Evolutionary conservation across 1,140 invertebrate genomes (phyloP).

Genomic region (Anthonomus grandis): DNA sequence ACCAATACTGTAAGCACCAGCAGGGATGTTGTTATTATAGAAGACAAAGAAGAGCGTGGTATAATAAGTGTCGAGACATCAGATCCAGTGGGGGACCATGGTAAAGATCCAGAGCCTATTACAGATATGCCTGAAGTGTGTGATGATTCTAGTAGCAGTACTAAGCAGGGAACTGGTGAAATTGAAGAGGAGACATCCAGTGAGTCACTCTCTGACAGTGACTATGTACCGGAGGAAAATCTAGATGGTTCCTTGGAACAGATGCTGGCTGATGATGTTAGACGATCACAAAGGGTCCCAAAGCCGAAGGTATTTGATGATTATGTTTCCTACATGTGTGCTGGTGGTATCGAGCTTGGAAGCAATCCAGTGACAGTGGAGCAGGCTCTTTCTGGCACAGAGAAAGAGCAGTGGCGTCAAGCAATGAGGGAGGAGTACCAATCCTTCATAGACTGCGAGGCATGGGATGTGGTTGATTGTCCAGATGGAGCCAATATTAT

Average conservation of each 20-base stretch:
- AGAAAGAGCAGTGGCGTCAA: conserved; percentile 36
- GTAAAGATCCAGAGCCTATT: too few species aligned
- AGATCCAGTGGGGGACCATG: too few species aligned
- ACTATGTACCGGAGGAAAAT: not conserved
- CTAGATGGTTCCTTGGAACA: too few species aligned
- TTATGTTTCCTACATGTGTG: conserved; percentile 19
- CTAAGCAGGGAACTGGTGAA: not conserved
- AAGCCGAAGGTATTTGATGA: conserved; percentile 27
- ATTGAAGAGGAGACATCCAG: not conserved
- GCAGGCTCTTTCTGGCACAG: conserved; percentile 32
- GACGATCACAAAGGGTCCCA: conserved; percentile 18
- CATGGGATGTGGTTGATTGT: conserved; percentile 42
- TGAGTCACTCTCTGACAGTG: not conserved
- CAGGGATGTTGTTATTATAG: conserved; percentile 41
- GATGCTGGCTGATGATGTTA: not conserved
- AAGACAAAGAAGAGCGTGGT: conserved; percentile 19
- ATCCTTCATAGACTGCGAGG: conserved; percentile 39
- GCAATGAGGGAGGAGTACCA: conserved; percentile 40
- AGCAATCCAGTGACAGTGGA: conserved; percentile 20
- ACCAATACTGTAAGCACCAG: conserved; percentile 33
- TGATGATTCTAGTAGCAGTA: not conserved
- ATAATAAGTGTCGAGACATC: too few species aligned
- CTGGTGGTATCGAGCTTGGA: too few species aligned
- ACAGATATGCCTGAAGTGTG: too few species aligned
- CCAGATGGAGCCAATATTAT: conserved; percentile 40